Evolutionary conservation across 2,797 vertebrate species (phyloP), one percentile per base, ranked within the genome.

Genomic region (Malurus splendens): DNA sequence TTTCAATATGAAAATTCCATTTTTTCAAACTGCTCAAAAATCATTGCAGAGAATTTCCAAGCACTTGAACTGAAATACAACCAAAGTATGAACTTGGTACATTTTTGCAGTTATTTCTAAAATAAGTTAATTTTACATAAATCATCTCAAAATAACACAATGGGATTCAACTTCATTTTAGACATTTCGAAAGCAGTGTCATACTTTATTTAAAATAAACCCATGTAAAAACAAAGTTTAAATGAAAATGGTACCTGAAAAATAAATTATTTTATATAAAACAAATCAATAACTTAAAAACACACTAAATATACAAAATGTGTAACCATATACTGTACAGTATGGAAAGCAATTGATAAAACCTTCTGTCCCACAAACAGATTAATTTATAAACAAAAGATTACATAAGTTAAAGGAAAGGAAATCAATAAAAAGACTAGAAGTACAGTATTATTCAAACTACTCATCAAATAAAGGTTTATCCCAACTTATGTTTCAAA

Each of bases 121-220:
- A 82, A 79, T 74, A 92, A 80, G 67, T 78, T 93, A 89, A 76
- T 88, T 88, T 97, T 91, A 96, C 95, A 96, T 81, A 90, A 93
- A 77, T 78, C 56, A 93, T 94, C 89, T 97, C 81, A 90, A 94
- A 97, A 97, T 96, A 97, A 98, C 96, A 97, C 96, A 97, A 97
- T 94, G 95, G 96, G 96, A 97, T 97, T 96, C 97, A 91, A 95
- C 93, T 96, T 96, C 93, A 83, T 96, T 96, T 95, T 94, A 97
- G 94, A 96, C 97, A 95, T 97, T 97, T 97, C 96, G 97, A 97
- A 97, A 97, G 96, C 96, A 97, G 96, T 96, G 95, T 97, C 96
- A 96, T 96, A 97, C 96, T 97, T 97, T 97, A 98, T 98, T 99
- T 97, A 98, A 98, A 98, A 98, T 97, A 98, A 98, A 98, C 97